A percentile compares a stretch with the other conserved stretches of the same genome.
Conservation (phyloP, 2,888 invertebrate genomes). For the Lucinisca nassula region DNA sequence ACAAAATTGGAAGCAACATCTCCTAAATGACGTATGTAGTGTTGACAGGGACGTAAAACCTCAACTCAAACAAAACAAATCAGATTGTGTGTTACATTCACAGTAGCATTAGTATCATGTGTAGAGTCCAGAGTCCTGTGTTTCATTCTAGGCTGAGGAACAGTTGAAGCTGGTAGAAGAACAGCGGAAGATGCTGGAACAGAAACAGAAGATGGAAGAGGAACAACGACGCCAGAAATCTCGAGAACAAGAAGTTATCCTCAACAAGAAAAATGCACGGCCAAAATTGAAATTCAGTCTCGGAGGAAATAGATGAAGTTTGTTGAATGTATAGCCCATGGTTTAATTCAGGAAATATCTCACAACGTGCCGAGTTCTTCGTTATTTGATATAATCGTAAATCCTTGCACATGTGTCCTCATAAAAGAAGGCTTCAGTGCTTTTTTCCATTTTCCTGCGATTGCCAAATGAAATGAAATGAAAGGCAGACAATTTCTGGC, state of each 20-base stretch:
- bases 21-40: no score
- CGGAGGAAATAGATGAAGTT: conserved; percentile 59
- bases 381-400: background rate
- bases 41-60: no score
- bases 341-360: background rate
- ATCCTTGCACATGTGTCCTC: no score
- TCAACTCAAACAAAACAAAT: no score
- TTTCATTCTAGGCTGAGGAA: conserved; percentile 95
- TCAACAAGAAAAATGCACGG: conserved; percentile 97
- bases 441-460: no score
- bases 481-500: no score
- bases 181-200: conserved; percentile 97
- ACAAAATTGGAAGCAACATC: no score
- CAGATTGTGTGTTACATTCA: no score
- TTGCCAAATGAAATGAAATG: no score
- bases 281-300: conserved; percentile 95
- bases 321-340: background rate
- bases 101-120: no score
- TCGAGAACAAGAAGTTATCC: conserved; percentile 98
- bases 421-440: no score
- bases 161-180: conserved; percentile 98
- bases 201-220: conserved; percentile 96
- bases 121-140: no score
- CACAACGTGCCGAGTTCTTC: background rate
- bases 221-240: conserved; percentile 97